Conservation (phyloP, 2,113 vertebrate species). For the Loxodonta africana region DNA sequence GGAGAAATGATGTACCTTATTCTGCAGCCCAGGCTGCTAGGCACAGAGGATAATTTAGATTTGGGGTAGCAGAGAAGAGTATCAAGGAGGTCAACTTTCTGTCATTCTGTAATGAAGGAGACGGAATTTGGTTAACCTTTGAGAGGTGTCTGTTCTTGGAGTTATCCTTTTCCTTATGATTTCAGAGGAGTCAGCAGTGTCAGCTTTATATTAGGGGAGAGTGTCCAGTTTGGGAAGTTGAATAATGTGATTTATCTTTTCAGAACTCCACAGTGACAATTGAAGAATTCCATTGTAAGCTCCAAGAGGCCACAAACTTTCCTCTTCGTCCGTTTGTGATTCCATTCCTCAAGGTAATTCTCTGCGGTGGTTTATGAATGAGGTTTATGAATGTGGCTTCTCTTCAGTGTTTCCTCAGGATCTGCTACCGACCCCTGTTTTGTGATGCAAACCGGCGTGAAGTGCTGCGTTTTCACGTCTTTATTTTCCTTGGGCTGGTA, state of each 20-base stretch:
- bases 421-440: neutral
- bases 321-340: conserved; percentile 98
- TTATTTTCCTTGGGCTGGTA: conserved; percentile 16
- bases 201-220: neutral
- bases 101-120: conserved; percentile 30
- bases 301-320: conserved; percentile 99
- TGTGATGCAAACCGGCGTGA: neutral
- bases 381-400: conserved; percentile 42
- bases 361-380: neutral
- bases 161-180: conserved; percentile 19
- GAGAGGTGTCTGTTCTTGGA: neutral
- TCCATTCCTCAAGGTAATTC: conserved; percentile 97
- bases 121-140: conserved; percentile 8
- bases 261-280: conserved; percentile 99
- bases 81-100: neutral
- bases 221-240: conserved; percentile 45
- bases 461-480: neutral
- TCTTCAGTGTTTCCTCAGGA: neutral
- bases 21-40: neutral
- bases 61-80: neutral
- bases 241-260: conserved; percentile 81
- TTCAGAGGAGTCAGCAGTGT: neutral
- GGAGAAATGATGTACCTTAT: neutral
- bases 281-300: conserved; percentile 98
- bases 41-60: neutral